Percentiles rank a stretch among this genome's conserved stretches.
phyloP scores from a whole-genome alignment of 2,797 vertebrate genomes.

The Hirundo rustica region DNA sequence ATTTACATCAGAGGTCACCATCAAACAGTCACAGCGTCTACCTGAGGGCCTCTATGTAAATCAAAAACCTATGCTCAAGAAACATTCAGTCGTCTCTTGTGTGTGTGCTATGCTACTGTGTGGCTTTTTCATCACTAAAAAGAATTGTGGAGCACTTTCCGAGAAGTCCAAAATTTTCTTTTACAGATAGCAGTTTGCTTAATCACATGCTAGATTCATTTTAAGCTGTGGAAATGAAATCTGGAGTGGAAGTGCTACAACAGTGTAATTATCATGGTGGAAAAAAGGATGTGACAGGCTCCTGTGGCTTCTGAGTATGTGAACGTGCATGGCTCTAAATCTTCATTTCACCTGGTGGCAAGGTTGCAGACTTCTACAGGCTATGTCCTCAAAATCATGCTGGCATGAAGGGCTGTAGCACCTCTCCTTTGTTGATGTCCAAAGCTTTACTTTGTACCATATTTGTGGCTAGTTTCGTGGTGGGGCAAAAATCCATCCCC shows the following conservation, averaged over 20 bases:
- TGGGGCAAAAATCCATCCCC: neutral
- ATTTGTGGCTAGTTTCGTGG: neutral
- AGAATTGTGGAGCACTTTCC: neutral
- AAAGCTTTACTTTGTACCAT: neutral
- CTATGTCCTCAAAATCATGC: neutral
- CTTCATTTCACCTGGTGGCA: neutral
- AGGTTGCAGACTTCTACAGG: neutral
- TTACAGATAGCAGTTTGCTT: neutral
- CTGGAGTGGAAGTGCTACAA: neutral
- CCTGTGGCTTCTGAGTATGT: neutral
- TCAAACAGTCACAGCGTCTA: neutral
- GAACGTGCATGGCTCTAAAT: neutral
- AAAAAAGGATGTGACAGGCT: neutral
- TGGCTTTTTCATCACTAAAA: neutral
- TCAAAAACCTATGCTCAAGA: neutral
- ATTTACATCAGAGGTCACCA: neutral
- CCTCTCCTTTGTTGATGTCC: neutral
- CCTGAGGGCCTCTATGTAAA: neutral
- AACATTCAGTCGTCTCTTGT: neutral
- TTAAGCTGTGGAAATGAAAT: neutral
- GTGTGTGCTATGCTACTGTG: neutral
- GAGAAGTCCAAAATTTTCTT: neutral
- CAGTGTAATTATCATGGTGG: neutral
- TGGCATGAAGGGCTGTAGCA: neutral
- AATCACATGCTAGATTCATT: neutral